Base-by-base conservation (phyloP, 1,140 invertebrate species). In the Drosophila kanapiae region DNA sequence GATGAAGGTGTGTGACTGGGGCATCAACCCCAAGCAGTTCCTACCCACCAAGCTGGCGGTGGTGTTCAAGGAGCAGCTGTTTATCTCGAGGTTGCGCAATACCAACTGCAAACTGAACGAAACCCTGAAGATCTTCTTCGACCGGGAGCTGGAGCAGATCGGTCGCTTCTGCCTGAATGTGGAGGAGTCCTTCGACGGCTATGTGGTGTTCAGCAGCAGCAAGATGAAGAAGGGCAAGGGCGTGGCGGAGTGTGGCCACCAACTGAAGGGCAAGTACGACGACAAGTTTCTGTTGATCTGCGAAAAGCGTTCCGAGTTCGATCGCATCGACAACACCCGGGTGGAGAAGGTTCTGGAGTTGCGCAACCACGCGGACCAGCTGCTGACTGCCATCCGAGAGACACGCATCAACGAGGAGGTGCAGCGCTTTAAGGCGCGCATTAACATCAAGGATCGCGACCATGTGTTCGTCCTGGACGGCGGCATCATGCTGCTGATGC, bases 221-320 rank as follows among this genome's bases (percentile, higher is more conserved):
- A 60, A 82, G 14, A 92, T 92, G 86, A 72, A 77, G 62, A 92
- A 92, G 64, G 77, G 72, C 13, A 82, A 80, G 13, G 78, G 83
- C 5, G 49, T 88, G 8, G 56, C 57, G 8, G 65, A 82, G 45
- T 92, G 91, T 45, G 91, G 91, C 0, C 91, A 92, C 16, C 71
- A 84, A 54, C 49, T 92, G 4, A 79, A 87, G 49, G 91, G 91
- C 13, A 92, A 92, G 63, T 92, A 92, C 58, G 77, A 80, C n/a
- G 91, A 92, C n/a, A 76, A 85, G 42, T 92, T 92, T 37, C 53
- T 88, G 13, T 38, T 92, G 29, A 87, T 92, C 27, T 92, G 83
- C 23, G 91, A 92, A 53, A 92, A 91, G 14, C 80, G 91, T 9
- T 74, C 43, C 1, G 91, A 92, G 62, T 91, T 82, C 48, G 91